Evolutionary conservation across 1,140 invertebrate genomes (phyloP), one percentile per base, ranked within the genome.

Genomic region (Carposina sasakii): DNA sequence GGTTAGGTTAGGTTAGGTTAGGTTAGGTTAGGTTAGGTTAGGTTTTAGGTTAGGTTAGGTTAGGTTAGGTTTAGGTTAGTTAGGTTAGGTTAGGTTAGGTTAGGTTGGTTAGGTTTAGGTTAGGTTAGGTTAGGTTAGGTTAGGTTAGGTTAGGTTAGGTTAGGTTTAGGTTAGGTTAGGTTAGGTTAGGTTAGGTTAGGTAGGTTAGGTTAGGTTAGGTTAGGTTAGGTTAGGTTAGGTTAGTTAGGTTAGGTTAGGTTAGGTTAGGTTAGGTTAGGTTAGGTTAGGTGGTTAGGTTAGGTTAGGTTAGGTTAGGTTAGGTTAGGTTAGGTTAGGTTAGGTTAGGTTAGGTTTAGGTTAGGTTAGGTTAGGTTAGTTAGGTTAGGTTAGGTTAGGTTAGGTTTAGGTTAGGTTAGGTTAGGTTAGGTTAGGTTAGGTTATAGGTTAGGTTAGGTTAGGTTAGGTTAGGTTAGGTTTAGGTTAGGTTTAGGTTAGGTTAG

Each of bases 91-190:
- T 42, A 42, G 39, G 39, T 42, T 42, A 66, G 67, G 67, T 67
- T 67, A 51, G 62, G 66, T 71, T 70, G 55, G 63, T 60, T 67
- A 68, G 53, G 63, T 48, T 50, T 66, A 69, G 57, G 65, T 65
- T 68, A 62, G 54, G 58, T 64, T 57, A 57, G 58, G 66, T 63
- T 66, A 51, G 52, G 58, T 58, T 67, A 46, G 57, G 60, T 68
- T 69, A 68, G 65, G 65, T 69, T 68, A 66, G 57, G 62, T 60
- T 57, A 62, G 62, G 69, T 63, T 65, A 50, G 58, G 57, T 59
- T 66, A 48, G 65, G 69, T 68, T n/a, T 63, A 49, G 65, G 69
- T 68, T 71, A 60, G 64, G 60, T 68, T 62, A 52, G 60, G 59
- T 68, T 66, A 50, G 64, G 52, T 67, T 61, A 57, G 57, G 55